Evolutionary conservation across 2,797 vertebrate species (phyloP).

Genomic region (Sebastes trivittatus): DNA sequence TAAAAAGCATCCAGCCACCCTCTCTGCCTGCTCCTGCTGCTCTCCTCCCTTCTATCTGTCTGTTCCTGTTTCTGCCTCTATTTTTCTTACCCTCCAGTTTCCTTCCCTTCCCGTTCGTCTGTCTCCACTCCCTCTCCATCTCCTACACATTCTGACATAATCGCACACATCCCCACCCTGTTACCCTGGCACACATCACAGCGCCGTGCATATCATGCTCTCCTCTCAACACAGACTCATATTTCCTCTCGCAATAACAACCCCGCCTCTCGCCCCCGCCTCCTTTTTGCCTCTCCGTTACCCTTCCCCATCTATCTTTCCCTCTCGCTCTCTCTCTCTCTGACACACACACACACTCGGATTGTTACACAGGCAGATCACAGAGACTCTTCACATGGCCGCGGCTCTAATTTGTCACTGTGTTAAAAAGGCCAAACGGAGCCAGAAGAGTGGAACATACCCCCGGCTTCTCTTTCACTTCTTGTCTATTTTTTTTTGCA

Average conservation of each 20-base stretch:
- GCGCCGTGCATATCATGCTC: constrained; percentile 57
- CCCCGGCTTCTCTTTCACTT: constrained; percentile 21
- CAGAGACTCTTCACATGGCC: constrained; percentile 57
- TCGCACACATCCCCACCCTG: constrained; percentile 65
- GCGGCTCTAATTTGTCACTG: constrained; percentile 66
- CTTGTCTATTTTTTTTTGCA: background rate
- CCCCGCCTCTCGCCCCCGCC: constrained; percentile 52
- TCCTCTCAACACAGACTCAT: constrained; percentile 68
- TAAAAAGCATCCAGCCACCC: constrained; percentile 40
- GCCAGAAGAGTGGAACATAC: constrained; percentile 53
- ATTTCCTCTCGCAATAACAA: constrained; percentile 73
- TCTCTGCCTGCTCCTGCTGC: constrained; percentile 36
- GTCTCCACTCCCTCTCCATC: constrained; percentile 68
- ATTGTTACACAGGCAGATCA: constrained; percentile 62
- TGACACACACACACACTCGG: constrained; percentile 1
- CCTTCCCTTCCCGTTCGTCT: constrained; percentile 50
- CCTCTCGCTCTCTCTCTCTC: constrained; percentile 29
- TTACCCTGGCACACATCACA: constrained; percentile 62
- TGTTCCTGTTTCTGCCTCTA: constrained; percentile 39
- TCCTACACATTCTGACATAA: constrained; percentile 75
- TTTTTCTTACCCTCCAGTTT: constrained; percentile 62
- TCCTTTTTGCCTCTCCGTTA: constrained; percentile 34
- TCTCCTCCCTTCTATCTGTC: constrained; percentile 60
- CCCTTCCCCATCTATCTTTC: constrained; percentile 49
- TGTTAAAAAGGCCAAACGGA: constrained; percentile 63